Conservation (phyloP, 2,113 vertebrate genomes). For the Plestiodon gilberti region DNA sequence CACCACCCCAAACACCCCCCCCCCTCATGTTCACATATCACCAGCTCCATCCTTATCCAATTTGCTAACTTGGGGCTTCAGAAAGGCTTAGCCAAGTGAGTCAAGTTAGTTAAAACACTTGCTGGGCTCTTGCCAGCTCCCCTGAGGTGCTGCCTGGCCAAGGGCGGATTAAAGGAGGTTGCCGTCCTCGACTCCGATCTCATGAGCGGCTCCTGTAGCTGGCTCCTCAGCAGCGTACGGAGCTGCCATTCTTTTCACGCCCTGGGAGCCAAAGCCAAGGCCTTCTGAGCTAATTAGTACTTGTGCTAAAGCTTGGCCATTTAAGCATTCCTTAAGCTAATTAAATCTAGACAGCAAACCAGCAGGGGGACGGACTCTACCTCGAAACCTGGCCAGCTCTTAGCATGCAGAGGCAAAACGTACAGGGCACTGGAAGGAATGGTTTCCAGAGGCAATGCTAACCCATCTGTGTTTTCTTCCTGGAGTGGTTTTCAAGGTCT, state of each 20-base stretch:
- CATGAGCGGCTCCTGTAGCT: slow-evolving; percentile 27
- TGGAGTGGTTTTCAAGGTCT: no score
- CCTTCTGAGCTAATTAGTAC: slow-evolving; percentile 59
- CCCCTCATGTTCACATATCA: no score
- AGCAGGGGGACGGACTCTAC: slow-evolving; percentile 25
- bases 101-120: neutral
- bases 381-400: neutral
- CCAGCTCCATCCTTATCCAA: neutral
- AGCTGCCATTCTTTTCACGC: neutral
- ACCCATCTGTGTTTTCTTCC: no score
- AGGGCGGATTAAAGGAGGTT: slow-evolving; percentile 35
- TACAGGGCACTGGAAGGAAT: no score
- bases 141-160: neutral
- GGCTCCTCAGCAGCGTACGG: slow-evolving; percentile 46
- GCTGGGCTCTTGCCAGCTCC: rapidly evolving
- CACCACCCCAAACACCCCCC: neutral
- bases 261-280: slow-evolving; percentile 46
- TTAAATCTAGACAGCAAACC: neutral
- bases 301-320: neutral
- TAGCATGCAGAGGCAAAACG: no score
- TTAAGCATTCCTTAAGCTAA: slow-evolving; percentile 47
- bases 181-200: slow-evolving; percentile 40
- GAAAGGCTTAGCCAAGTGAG: neutral
- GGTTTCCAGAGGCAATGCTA: no score
- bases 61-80: neutral